Conservation (phyloP, 1,140 invertebrate genomes). For the Penaeus indicus region DNA sequence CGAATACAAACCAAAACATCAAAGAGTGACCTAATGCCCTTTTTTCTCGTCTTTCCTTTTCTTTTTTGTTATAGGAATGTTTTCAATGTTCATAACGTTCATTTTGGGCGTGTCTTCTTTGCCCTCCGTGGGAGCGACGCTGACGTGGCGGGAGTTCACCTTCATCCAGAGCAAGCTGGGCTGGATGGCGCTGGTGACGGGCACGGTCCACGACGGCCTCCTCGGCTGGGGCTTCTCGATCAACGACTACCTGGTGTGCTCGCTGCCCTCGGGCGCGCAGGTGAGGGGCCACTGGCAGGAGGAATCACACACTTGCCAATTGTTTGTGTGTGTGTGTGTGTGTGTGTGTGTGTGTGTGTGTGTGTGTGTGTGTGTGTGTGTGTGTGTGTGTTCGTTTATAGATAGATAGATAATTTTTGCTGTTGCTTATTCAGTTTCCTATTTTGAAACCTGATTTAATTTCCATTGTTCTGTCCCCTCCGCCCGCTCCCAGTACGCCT, state of each 20-base stretch:
- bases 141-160: slow-evolving; percentile 67
- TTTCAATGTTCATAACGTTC: slow-evolving; percentile 64
- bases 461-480: not conserved
- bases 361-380: no score
- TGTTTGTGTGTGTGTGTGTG: no score
- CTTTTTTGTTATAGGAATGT: slow-evolving; percentile 33
- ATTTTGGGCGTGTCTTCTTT: slow-evolving; percentile 67
- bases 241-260: slow-evolving; percentile 51
- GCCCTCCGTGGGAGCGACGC: slow-evolving; percentile 64
- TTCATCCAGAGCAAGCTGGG: slow-evolving; percentile 67
- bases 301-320: not conserved
- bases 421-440: not conserved
- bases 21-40: not conserved
- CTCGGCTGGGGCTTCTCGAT: slow-evolving; percentile 60
- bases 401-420: not conserved
- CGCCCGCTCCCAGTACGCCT: slow-evolving; percentile 50
- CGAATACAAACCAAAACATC: not conserved
- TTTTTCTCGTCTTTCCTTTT: slow-evolving; percentile 1
- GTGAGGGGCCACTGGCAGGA: not conserved
- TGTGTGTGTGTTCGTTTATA: no score
- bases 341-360: no score
- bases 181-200: slow-evolving; percentile 63
- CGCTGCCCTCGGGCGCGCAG: slow-evolving; percentile 61
- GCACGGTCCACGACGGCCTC: slow-evolving; percentile 60
- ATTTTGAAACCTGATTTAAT: not conserved